Percentiles rank a stretch among this genome's conserved stretches.
Evolutionary conservation across 2,888 invertebrate genomes (phyloP).

Genomic region (Odontocolon sp.): DNA sequence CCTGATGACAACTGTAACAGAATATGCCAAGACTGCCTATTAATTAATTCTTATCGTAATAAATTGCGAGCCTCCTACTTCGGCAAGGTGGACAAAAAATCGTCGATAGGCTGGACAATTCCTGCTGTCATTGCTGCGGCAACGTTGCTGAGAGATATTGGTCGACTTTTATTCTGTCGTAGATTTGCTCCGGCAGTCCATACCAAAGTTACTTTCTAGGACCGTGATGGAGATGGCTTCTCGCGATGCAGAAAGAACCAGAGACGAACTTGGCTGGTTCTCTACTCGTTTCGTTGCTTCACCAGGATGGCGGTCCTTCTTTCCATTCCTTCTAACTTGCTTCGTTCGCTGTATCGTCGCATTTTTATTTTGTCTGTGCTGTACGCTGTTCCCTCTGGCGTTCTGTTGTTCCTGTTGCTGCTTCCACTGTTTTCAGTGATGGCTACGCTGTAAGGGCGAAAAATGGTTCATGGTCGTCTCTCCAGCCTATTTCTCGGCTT

Average conservation of each 20-base stretch:
- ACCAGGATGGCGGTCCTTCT: slow-evolving; percentile 22
- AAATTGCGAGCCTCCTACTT: slow-evolving; percentile 68
- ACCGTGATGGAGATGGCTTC: slow-evolving; percentile 22
- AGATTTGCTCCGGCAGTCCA: no score
- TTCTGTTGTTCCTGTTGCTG: slow-evolving; percentile 34
- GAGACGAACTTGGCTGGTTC: slow-evolving; percentile 71
- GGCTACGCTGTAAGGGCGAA: slow-evolving; percentile 71
- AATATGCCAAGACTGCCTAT: slow-evolving; percentile 70
- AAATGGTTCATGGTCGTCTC: slow-evolving; percentile 77
- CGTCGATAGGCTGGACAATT: slow-evolving; percentile 63
- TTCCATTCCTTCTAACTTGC: slow-evolving; percentile 31
- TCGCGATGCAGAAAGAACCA: slow-evolving; percentile 58
- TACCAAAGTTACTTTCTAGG: slow-evolving; percentile 30
- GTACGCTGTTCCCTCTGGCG: slow-evolving; percentile 38
- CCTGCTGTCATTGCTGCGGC: slow-evolving; percentile 46
- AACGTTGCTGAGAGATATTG: slow-evolving; percentile 60
- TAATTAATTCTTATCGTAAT: slow-evolving; percentile 77
- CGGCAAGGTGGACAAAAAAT: slow-evolving; percentile 50
- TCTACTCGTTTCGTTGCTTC: slow-evolving; percentile 36
- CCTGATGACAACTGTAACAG: slow-evolving; percentile 52
- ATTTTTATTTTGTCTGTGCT: slow-evolving; percentile 78
- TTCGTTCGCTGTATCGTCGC: slow-evolving; percentile 59
- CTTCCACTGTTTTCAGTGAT: slow-evolving; percentile 49
- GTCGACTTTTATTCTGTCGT: slow-evolving; percentile 57
- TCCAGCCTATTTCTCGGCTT: slow-evolving; percentile 64